A percentile compares a stretch with the other conserved stretches of the same genome.
Conservation (phyloP, 2,113 vertebrate species). For the Lagopus leucura region DNA sequence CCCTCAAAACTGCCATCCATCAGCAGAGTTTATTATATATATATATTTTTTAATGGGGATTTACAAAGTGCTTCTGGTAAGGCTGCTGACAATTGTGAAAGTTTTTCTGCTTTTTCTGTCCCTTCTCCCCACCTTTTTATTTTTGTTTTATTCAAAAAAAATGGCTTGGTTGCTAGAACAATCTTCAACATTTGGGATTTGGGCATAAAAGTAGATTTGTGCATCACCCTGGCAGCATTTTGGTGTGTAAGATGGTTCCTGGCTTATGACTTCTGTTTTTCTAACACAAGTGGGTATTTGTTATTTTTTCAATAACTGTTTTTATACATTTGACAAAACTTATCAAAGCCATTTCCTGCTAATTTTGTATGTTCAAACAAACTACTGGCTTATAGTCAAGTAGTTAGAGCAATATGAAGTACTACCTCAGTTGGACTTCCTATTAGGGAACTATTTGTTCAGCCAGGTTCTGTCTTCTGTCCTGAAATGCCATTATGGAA, state of each 20-base stretch:
- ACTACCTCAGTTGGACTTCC: constrained; percentile 63
- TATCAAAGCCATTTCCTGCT: constrained; percentile 26
- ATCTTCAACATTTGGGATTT: constrained; percentile 30
- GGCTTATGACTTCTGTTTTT: not conserved
- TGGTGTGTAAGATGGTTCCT: not conserved
- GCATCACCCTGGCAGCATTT: constrained; percentile 19
- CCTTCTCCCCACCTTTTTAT: not conserved
- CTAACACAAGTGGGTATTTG: not conserved
- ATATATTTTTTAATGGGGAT: not conserved
- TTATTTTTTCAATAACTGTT: not conserved
- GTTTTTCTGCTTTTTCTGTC: not conserved
- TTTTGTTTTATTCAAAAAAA: not conserved
- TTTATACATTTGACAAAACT: not conserved
- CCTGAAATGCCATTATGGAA: constrained; percentile 43
- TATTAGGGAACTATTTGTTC: not conserved
- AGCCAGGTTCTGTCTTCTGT: constrained; percentile 11
- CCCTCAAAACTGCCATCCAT: not conserved
- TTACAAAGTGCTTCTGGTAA: constrained; percentile 1
- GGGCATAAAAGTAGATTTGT: constrained; percentile 4
- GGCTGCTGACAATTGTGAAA: constrained; percentile 6
- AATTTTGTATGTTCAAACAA: not conserved
- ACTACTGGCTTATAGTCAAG: constrained; percentile 9
- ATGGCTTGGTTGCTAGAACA: constrained; percentile 65
- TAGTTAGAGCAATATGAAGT: constrained; percentile 44
- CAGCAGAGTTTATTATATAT: not conserved